Conservation (phyloP, 2,113 vertebrate genomes). For the Corythaeola cristata region DNA sequence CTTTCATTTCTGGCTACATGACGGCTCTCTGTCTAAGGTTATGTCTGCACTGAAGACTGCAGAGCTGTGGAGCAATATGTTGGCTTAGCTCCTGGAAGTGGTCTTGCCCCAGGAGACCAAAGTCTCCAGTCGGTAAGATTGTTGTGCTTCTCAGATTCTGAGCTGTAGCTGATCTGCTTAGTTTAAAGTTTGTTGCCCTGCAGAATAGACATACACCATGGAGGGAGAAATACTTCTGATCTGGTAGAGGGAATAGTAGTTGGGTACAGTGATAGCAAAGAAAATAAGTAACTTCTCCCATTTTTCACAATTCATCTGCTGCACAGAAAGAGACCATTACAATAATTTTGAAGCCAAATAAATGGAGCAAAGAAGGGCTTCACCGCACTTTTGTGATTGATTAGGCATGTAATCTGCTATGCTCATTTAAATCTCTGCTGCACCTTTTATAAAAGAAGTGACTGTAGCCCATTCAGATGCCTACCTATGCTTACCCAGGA, state of each 20-base stretch:
- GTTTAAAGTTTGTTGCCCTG: neutral
- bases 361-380: constrained; percentile 28
- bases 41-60: neutral
- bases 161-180: neutral
- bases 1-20: neutral
- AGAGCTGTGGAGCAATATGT: neutral
- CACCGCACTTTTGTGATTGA: neutral
- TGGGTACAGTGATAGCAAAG: constrained; percentile 61
- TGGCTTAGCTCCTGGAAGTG: neutral
- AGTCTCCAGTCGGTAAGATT: neutral
- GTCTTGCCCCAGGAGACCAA: neutral
- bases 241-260: constrained; percentile 8
- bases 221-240: constrained; percentile 63
- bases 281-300: constrained; percentile 43
- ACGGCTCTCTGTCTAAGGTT: neutral
- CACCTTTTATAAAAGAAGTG: neutral
- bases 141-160: neutral
- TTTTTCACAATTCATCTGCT: constrained; percentile 36
- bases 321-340: neutral
- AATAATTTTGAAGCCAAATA: constrained; percentile 36
- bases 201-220: neutral
- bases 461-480: neutral
- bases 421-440: constrained; percentile 75
- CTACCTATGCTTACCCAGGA: neutral
- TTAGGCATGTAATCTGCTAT: constrained; percentile 18